These are phyloP conservation scores for Agapornis canus DNA, from an alignment of 2,797 vertebrate species.

Conservation along the genomic window DNA sequence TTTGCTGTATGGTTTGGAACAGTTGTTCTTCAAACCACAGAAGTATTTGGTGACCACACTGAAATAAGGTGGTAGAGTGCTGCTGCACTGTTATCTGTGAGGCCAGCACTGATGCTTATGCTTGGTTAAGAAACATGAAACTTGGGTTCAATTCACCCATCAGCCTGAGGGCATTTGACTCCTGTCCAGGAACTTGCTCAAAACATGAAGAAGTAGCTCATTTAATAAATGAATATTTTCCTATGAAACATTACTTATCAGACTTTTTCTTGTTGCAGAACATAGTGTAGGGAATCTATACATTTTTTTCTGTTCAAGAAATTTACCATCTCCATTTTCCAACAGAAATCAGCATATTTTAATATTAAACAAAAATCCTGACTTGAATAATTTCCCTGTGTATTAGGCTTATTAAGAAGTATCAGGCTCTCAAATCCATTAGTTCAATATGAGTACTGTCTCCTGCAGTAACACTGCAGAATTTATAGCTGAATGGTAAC, in stretches of 20 bases:
- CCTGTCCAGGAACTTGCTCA: background rate
- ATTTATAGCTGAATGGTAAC: constrained; percentile 48
- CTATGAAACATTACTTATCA: background rate
- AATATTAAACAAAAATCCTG: constrained; percentile 43
- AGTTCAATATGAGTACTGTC: constrained; percentile 19
- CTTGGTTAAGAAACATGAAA: background rate
- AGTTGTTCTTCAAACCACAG: background rate
- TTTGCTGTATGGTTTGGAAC: background rate
- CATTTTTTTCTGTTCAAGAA: background rate
- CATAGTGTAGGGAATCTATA: background rate
- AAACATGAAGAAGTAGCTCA: background rate
- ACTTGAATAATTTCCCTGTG: constrained; percentile 25
- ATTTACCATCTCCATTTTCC: background rate
- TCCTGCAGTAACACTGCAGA: background rate
- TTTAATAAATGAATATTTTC: constrained; percentile 3
- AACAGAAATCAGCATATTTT: constrained; percentile 46
- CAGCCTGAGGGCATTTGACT: constrained; percentile 7
- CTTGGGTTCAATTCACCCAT: background rate
- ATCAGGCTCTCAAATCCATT: constrained; percentile 46
- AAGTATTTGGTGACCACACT: background rate
- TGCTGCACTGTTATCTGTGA: background rate
- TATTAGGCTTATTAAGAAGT: constrained; percentile 33
- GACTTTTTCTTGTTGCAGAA: background rate
- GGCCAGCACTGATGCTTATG: background rate
- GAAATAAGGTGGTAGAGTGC: background rate